phyloP scores from a whole-genome alignment of 2,888 invertebrate species.

The Lucinisca nassula region DNA sequence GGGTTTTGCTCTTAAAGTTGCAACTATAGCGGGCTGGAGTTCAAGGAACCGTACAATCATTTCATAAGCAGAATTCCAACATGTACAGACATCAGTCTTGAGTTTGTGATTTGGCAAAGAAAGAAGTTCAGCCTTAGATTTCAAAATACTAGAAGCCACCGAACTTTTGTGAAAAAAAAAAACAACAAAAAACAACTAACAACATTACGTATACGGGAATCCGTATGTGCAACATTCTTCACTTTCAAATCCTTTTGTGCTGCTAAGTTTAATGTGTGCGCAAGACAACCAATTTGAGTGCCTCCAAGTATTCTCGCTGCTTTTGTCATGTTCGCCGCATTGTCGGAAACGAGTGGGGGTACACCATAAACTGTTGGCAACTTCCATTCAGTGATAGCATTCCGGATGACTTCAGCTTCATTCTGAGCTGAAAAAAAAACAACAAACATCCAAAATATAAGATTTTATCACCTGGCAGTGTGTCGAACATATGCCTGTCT shows the following conservation, averaged over 20 bases:
- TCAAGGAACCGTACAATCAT: conserved; percentile 39
- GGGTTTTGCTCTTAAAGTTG: too few species aligned
- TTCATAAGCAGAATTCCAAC: conserved; percentile 42
- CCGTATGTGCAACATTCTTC: conserved; percentile 10
- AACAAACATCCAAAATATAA: not conserved
- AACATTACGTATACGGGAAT: conserved; percentile 22
- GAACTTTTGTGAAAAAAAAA: conserved; percentile 45
- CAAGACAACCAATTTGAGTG: not conserved
- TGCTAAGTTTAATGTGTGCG: conserved; percentile 54
- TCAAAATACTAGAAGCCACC: conserved; percentile 31
- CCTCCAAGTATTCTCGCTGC: conserved; percentile 36
- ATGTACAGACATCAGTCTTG: conserved; percentile 35
- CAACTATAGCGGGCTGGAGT: too few species aligned
- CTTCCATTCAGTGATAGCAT: conserved; percentile 22
- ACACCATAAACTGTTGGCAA: not conserved
- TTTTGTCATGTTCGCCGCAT: conserved; percentile 50
- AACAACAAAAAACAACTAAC: too few species aligned
- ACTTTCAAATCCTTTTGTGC: conserved; percentile 32
- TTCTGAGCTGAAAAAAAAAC: not conserved
- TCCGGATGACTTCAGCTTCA: conserved; percentile 10
- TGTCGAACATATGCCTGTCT: not conserved
- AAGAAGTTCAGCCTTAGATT: conserved; percentile 23
- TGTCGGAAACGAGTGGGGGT: conserved; percentile 37
- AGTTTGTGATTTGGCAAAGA: conserved; percentile 49
- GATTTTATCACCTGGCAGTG: not conserved